These are phyloP conservation scores for Mormyrops boulengeri DNA, from an alignment of 2,797 vertebrate species.

Conservation along the genomic window DNA sequence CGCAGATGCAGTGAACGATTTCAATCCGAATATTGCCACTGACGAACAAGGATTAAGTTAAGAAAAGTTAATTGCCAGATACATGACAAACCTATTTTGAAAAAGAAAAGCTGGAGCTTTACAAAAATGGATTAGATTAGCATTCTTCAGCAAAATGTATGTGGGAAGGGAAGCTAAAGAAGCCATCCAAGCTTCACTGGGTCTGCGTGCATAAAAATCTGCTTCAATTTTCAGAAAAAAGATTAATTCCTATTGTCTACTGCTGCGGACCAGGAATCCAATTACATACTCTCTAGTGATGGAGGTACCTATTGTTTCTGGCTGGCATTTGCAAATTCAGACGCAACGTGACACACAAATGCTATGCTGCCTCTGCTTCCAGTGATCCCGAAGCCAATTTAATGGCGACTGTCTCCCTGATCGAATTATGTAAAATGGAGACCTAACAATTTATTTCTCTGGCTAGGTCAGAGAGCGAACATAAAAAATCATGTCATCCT, in stretches of 20 bases:
- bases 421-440: constrained; percentile 5
- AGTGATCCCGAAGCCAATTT: constrained; percentile 7
- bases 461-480: not conserved
- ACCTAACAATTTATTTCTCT: constrained; percentile 3
- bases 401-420: not conserved
- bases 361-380: not conserved
- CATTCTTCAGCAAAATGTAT: not conserved
- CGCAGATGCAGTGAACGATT: constrained; percentile 34
- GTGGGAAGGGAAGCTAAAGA: not conserved
- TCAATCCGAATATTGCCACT: constrained; percentile 40
- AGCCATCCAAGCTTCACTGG: not conserved
- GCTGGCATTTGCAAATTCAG: not conserved
- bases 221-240: not conserved
- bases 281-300: not conserved
- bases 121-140: not conserved
- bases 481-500: not conserved
- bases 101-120: not conserved
- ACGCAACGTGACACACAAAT: not conserved
- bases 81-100: not conserved
- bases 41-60: constrained; percentile 20
- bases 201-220: not conserved
- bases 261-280: not conserved
- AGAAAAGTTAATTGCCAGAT: not conserved
- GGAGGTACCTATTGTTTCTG: not conserved
- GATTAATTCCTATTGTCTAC: not conserved